These are phyloP conservation scores for Falco punctatus DNA, from an alignment of 2,113 vertebrate genomes.

Conservation along the genomic window DNA sequence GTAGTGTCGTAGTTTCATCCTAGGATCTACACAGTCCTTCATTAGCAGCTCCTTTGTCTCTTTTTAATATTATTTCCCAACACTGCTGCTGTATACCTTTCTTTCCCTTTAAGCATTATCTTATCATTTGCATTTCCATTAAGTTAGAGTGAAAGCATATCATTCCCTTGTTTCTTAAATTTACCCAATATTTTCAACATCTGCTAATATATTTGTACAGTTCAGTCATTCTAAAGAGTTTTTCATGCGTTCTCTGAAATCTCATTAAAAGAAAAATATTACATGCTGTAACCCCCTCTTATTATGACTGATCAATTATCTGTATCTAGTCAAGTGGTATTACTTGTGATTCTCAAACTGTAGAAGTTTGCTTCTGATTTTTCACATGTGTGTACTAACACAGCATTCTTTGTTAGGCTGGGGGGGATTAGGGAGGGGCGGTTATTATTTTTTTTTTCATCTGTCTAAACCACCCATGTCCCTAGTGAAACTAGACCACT, in stretches of 20 bases:
- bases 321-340: not conserved
- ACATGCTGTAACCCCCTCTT: not conserved
- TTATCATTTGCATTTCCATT: slow-evolving; percentile 36
- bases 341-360: slow-evolving; percentile 3
- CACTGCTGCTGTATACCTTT: not conserved
- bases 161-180: slow-evolving; percentile 33
- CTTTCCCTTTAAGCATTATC: slow-evolving; percentile 9
- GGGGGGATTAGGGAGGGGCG: not conserved
- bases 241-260: slow-evolving; percentile 17
- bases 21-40: not conserved
- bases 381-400: not conserved
- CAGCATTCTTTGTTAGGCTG: not conserved
- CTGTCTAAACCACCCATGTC: not conserved
- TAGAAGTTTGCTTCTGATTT: not conserved
- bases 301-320: slow-evolving; percentile 21
- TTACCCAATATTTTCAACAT: slow-evolving; percentile 20
- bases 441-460: not conserved
- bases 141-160: slow-evolving; percentile 41
- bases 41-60: slow-evolving; percentile 44
- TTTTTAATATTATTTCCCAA: not conserved
- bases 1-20: not conserved
- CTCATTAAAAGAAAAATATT: slow-evolving; percentile 22
- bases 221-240: slow-evolving; percentile 29
- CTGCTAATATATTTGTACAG: slow-evolving; percentile 36
- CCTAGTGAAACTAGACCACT: not conserved